Percentiles rank a stretch among this genome's conserved stretches.
These are phyloP conservation scores for Choloepus didactylus DNA, from an alignment of 2,797 vertebrate species.

Conservation along the genomic window DNA sequence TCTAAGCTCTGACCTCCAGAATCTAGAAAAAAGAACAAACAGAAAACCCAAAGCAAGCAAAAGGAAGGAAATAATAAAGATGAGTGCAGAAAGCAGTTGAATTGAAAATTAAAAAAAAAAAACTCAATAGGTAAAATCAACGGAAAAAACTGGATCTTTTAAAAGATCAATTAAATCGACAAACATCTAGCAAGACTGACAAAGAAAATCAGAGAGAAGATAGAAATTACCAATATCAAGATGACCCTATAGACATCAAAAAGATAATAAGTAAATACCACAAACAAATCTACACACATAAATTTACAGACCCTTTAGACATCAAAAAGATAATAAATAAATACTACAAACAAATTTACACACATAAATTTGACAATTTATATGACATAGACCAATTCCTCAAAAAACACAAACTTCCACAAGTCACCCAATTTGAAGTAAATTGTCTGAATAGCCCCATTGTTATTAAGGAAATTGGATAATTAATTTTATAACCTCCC, in stretches of 20 bases:
- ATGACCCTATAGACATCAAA: no score
- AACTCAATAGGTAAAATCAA: background rate
- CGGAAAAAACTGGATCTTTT: no score
- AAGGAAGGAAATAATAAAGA: background rate
- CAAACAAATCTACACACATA: no score
- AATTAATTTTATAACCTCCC: no score
- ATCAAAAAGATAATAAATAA: accelerated
- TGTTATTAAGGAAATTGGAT: background rate
- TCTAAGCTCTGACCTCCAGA: background rate
- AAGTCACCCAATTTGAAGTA: background rate
- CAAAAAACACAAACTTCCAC: background rate
- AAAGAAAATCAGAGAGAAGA: background rate
- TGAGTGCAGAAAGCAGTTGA: background rate
- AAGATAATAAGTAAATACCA: no score
- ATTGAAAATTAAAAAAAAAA: background rate
- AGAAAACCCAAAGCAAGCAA: background rate
- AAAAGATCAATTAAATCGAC: background rate
- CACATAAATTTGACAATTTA: background rate
- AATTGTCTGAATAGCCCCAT: background rate
- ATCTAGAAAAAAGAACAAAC: background rate
- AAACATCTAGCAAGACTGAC: background rate
- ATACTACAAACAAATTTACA: background rate
- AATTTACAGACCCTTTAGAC: background rate
- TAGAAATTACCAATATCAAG: no score
- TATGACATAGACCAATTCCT: background rate